Percentiles rank a stretch among this genome's conserved stretches.
These are phyloP conservation scores for Pteropus rufus DNA, from an alignment of 2,797 vertebrate species.

Conservation along the genomic window DNA sequence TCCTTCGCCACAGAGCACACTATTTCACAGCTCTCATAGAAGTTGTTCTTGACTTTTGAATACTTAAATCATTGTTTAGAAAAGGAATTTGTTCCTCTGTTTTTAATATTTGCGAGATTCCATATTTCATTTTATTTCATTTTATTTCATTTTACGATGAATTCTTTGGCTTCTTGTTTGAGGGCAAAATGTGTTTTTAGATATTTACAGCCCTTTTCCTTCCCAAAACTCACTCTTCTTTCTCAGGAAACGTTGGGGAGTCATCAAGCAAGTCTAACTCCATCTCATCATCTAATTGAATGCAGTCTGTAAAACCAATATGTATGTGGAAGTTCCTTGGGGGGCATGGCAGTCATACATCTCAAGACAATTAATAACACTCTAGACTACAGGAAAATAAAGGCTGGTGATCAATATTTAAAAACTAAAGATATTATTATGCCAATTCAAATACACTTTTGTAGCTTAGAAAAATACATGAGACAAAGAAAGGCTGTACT, in stretches of 20 bases:
- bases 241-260: not conserved
- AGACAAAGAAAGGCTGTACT: not conserved
- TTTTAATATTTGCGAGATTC: not conserved
- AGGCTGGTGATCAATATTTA: not conserved
- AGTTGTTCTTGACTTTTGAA: not conserved
- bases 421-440: not conserved
- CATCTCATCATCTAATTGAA: not conserved
- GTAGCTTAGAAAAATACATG: not conserved
- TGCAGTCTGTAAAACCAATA: not conserved
- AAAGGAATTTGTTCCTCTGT: not conserved
- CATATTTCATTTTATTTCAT: not conserved
- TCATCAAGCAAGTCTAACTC: not conserved
- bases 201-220: not conserved
- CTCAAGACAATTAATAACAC: not conserved
- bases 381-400: not conserved
- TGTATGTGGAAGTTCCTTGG: not conserved
- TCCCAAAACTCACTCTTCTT: not conserved
- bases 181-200: not conserved
- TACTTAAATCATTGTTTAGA: not conserved
- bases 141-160: not conserved
- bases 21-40: not conserved
- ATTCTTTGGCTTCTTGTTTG: not conserved
- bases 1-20: not conserved
- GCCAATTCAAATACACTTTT: not conserved
- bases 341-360: not conserved